Evolutionary conservation across 1,140 invertebrate genomes (phyloP).

Genomic region (Cecropterus lyciades): DNA sequence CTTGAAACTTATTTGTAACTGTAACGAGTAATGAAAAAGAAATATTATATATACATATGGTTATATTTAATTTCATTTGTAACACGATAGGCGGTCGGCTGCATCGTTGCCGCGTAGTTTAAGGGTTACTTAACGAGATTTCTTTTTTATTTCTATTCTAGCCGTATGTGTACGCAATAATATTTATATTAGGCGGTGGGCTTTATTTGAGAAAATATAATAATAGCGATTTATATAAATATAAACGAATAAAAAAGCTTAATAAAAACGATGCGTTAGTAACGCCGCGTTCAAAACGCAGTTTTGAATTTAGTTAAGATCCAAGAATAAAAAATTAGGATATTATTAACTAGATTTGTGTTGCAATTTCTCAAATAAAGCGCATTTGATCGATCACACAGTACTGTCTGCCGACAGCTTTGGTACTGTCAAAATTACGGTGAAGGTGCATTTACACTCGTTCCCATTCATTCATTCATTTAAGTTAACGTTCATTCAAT

Average conservation of each 20-base stretch:
- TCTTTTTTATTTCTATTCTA: slow-evolving; percentile 25
- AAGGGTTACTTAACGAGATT: slow-evolving; percentile 38
- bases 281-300: slow-evolving; percentile 32
- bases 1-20: slow-evolving; percentile 64
- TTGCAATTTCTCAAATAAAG: slow-evolving; percentile 15
- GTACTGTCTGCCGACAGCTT: neutral
- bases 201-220: slow-evolving; percentile 25
- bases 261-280: slow-evolving; percentile 9
- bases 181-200: slow-evolving; percentile 17
- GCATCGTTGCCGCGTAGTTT: slow-evolving; percentile 47
- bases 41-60: slow-evolving; percentile 53
- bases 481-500: slow-evolving; percentile 27
- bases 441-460: slow-evolving; percentile 68
- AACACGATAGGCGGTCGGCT: slow-evolving; percentile 50
- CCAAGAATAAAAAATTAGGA: slow-evolving; percentile 7
- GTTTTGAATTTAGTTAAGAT: slow-evolving; percentile 24
- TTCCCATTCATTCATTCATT: slow-evolving; percentile 35
- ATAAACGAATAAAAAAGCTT: slow-evolving; percentile 20
- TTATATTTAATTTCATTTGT: slow-evolving; percentile 62
- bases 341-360: slow-evolving; percentile 13
- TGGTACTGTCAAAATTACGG: slow-evolving; percentile 41
- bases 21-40: slow-evolving; percentile 51
- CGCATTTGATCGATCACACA: slow-evolving; percentile 14
- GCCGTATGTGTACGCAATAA: slow-evolving; percentile 20
- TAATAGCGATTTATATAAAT: slow-evolving; percentile 20